A percentile compares a stretch with the other conserved stretches of the same genome.
phyloP scores from a whole-genome alignment of 2,888 invertebrate species.

The Agapostemon virescens region DNA sequence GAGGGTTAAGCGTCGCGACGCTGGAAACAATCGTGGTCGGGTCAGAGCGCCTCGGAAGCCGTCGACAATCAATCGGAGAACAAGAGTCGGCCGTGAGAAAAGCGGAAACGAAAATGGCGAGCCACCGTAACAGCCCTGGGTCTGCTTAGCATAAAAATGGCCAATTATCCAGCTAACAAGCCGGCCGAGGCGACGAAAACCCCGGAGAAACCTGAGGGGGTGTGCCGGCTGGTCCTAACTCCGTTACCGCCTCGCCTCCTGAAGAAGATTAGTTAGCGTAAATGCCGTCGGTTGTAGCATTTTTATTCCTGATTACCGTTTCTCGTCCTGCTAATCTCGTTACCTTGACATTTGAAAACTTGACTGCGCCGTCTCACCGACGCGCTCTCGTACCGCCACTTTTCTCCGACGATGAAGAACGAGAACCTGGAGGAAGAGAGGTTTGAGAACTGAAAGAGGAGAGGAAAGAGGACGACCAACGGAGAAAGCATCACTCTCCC shows the following conservation, averaged over 20 bases:
- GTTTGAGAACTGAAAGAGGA: constrained; percentile 1
- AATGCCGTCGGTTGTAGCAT: constrained; percentile 77
- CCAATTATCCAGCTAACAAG: constrained; percentile 77
- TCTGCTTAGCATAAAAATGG: constrained; percentile 78
- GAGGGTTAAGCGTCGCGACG: not conserved
- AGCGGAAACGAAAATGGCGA: constrained; percentile 52
- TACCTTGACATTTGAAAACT: constrained; percentile 70
- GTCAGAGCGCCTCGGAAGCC: not conserved
- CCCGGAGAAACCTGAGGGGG: constrained; percentile 26
- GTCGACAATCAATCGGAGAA: constrained; percentile 36
- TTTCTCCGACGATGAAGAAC: constrained; percentile 26
- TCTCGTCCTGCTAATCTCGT: constrained; percentile 74
- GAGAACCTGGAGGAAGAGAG: constrained; percentile 12
- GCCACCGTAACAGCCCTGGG: constrained; percentile 56
- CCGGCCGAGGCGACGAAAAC: constrained; percentile 61
- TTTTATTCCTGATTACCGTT: constrained; percentile 78
- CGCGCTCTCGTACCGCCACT: constrained; percentile 24
- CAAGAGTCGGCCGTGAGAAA: constrained; percentile 43
- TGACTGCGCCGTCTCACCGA: constrained; percentile 47
- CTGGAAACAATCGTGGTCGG: not conserved
- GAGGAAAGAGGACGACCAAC: not conserved
- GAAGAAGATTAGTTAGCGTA: constrained; percentile 79
- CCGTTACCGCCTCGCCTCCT: constrained; percentile 69
- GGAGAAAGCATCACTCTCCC: constrained; percentile 21
- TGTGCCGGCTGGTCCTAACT: constrained; percentile 63